These are phyloP conservation scores for Polydrusus cervinus DNA, from an alignment of 2,888 invertebrate genomes.

Conservation along the genomic window DNA sequence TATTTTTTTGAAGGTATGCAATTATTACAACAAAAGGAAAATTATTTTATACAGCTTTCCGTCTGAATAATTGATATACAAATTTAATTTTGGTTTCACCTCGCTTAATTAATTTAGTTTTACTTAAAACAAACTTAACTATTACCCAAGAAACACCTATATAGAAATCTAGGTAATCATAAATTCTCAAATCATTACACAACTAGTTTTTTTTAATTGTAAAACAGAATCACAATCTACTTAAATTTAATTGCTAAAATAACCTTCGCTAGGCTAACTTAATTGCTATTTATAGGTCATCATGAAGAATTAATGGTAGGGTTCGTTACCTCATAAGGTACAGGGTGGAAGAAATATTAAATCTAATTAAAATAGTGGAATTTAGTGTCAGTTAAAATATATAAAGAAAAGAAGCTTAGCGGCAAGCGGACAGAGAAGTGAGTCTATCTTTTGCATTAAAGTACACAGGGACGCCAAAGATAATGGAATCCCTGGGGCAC, in stretches of 20 bases:
- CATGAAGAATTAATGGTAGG: neutral
- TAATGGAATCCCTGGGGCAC: no score
- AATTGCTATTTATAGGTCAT: conserved; percentile 20
- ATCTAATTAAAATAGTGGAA: no score
- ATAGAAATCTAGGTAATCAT: conserved; percentile 26
- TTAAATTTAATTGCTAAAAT: conserved; percentile 30
- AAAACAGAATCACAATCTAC: conserved; percentile 29
- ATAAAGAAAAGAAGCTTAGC: no score
- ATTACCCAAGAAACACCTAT: conserved; percentile 19
- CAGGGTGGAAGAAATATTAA: no score
- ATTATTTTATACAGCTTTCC: neutral
- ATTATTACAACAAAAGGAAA: neutral
- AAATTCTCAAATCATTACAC: conserved; percentile 19
- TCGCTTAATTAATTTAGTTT: neutral
- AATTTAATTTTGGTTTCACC: neutral
- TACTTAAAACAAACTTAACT: neutral
- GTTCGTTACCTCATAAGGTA: neutral
- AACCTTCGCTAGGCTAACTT: conserved; percentile 26
- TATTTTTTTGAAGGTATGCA: neutral
- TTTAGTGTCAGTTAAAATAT: no score
- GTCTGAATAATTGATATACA: neutral
- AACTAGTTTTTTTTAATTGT: conserved; percentile 31
- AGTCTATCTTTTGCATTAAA: no score
- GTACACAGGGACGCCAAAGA: no score
- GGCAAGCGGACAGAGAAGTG: no score